These are phyloP conservation scores for Oeneis ivallda DNA, from an alignment of 2,888 invertebrate species.

Conservation along the genomic window DNA sequence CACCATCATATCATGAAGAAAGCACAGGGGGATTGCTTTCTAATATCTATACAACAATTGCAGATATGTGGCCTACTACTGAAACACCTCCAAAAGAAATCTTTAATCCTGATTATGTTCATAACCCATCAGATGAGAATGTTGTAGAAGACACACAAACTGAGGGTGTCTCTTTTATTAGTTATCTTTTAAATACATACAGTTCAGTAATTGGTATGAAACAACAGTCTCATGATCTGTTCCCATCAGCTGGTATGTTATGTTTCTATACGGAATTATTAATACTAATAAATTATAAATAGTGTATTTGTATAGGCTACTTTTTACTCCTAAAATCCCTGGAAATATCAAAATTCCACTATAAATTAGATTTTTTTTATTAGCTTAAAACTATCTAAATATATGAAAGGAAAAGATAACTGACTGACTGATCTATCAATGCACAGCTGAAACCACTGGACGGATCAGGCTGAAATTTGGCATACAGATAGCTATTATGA, in stretches of 20 bases:
- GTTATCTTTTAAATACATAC: constrained; percentile 60
- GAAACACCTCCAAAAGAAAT: constrained; percentile 52
- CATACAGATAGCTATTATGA: no score
- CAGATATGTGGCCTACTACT: constrained; percentile 63
- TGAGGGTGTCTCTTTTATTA: constrained; percentile 63
- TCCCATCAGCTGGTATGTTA: constrained; percentile 64
- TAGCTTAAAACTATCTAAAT: no score
- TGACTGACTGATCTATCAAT: no score
- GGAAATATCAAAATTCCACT: no score
- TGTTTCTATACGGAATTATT: neutral
- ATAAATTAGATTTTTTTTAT: no score
- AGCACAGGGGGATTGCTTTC: constrained; percentile 53
- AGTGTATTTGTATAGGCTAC: neutral
- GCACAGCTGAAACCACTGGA: no score
- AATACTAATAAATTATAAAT: neutral
- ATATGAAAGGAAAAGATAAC: no score
- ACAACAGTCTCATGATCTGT: constrained; percentile 66
- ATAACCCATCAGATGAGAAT: constrained; percentile 37
- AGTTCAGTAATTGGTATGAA: constrained; percentile 61
- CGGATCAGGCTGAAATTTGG: no score
- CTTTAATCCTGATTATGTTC: constrained; percentile 51
- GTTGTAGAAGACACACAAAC: constrained; percentile 45
- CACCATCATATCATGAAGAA: constrained; percentile 37
- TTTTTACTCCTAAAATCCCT: no score
- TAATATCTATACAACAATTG: constrained; percentile 60